Evolutionary conservation across 2,888 invertebrate genomes (phyloP), one percentile per base, ranked within the genome.

Genomic region (Leptogaster cylindrica): DNA sequence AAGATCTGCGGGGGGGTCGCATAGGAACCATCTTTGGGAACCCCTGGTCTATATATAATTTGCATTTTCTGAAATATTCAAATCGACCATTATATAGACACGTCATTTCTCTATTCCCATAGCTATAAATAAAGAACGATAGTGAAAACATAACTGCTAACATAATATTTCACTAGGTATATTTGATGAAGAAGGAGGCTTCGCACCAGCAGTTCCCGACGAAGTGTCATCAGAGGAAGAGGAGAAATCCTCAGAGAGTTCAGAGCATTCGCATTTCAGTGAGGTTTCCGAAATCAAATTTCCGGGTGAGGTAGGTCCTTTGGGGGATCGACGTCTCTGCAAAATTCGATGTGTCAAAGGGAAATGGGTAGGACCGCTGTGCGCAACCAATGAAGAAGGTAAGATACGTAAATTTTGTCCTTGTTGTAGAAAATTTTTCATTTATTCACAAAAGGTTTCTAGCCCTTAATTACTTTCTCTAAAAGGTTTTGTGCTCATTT

Each of bases 311-410:
- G 87, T 91, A 71, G 89, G 90, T 8, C 89, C 90, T 2, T 80
- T 89, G 68, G 88, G 88, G 70, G 90, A 90, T 77, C 84, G 87
- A 66, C 83, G 90, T 23, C 85, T 90, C 65, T 92, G 92, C 80
- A 92, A 92, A 80, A 90, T 92, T 72, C 91, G 92, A 78, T 92
- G 92, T 77, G 88, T 92, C 69, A 90, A 89, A 76, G 92, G 92
- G 48, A 88, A 90, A 77, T 92, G 92, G 92, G 89, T 91, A 41
- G 92, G 92, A 2, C 92, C 92, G 1, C 82, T 92, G 16, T 92
- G 92, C 78, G 89, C 88, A 55, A 86, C 85, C 70, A 80, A 79
- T 58, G 87, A 89, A 73, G 87, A 88, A 84, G 90, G 91, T 91
- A 83, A 82, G 77, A n/a, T n/a, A n/a, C n/a, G n/a, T n/a, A n/a